Evolutionary conservation across 2,888 invertebrate species (phyloP), one percentile per base, ranked within the genome.

Genomic region (Luperina nickerlii): DNA sequence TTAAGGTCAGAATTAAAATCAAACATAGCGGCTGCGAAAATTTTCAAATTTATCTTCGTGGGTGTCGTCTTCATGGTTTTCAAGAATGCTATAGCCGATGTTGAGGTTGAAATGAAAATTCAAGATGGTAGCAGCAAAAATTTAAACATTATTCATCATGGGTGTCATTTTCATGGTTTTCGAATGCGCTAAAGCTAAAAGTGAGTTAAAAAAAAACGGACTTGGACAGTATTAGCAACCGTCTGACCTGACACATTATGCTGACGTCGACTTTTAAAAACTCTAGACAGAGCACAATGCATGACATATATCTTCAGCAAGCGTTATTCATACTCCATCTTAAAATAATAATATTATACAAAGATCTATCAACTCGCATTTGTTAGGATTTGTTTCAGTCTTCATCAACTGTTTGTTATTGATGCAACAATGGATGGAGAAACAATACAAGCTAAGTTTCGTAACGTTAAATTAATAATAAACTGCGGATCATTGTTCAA

Each of bases 401-500:
- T 69, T n/a, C 70, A 73, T 67, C 32, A 11, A 57, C 6, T 80
- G 88, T 78, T 84, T 87, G 45, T 73, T 78, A 73, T 74, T 74
- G 42, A 69, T 82, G 48, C 71, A 76, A 87, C 87, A 85, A 87
- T 75, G 68, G 85, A 8, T 13, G n/a, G 27, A n/a, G 32, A 84
- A 67, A 62, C n/a, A 66, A 76, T 79, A 82, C 75, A 85, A 54
- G 9, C 18, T 69, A n/a, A 54, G 42, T 42, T 57, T 66, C 65
- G 74, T 72, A 20, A 74, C 42, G 68, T 69, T 78, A 24, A 79
- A 68, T 79, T 65, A 74, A 87, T 76, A 85, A 88, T 79, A 87
- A 77, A 11, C 1, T n/a, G 11, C 18, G 11, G n/a, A 7, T 77
- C 82, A 87, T 83, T 89, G 73, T 83, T 69, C 75, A 24, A 54